These are phyloP conservation scores for Chiloscyllium plagiosum DNA, from an alignment of 2,113 vertebrate genomes.

Conservation along the genomic window DNA sequence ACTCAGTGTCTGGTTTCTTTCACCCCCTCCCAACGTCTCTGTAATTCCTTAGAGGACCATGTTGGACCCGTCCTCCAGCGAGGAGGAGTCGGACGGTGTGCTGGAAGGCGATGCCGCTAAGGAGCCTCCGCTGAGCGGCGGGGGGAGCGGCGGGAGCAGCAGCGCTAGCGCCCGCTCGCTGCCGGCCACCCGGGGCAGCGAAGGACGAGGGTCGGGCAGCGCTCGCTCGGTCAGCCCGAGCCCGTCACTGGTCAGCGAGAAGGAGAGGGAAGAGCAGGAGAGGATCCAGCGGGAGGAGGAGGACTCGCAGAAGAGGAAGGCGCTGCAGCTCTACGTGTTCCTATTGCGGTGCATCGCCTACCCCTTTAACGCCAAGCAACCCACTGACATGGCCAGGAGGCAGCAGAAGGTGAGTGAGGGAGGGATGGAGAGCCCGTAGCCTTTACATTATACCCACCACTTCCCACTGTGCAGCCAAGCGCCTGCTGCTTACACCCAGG, in stretches of 20 bases:
- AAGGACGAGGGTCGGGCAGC: conserved; percentile 35
- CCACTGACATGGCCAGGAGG: conserved; percentile 81
- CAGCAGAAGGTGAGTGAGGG: conserved; percentile 75
- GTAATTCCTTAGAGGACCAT: conserved; percentile 48
- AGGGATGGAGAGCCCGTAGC: neutral
- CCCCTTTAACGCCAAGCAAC: conserved; percentile 86
- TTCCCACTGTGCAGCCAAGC: neutral
- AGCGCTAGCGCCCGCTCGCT: conserved; percentile 49
- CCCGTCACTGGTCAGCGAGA: conserved; percentile 60
- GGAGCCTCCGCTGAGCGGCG: conserved; percentile 41
- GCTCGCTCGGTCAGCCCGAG: conserved; percentile 58
- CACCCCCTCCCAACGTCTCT: neutral
- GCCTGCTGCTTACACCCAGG: neutral
- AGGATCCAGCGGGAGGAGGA: conserved; percentile 66
- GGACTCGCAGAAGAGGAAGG: conserved; percentile 60
- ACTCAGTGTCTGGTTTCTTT: no score
- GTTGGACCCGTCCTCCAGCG: conserved; percentile 94
- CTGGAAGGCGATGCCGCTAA: conserved; percentile 65
- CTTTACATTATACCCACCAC: neutral
- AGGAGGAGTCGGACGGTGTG: conserved; percentile 76
- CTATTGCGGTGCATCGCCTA: conserved; percentile 82
- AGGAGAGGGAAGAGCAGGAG: conserved; percentile 61
- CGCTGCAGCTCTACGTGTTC: conserved; percentile 86
- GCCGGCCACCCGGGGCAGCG: conserved; percentile 44
- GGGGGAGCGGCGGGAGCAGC: conserved; percentile 43